A percentile compares a stretch with the other conserved stretches of the same genome.
phyloP scores from a whole-genome alignment of 2,888 invertebrate species.

The Stenurella melanura region DNA sequence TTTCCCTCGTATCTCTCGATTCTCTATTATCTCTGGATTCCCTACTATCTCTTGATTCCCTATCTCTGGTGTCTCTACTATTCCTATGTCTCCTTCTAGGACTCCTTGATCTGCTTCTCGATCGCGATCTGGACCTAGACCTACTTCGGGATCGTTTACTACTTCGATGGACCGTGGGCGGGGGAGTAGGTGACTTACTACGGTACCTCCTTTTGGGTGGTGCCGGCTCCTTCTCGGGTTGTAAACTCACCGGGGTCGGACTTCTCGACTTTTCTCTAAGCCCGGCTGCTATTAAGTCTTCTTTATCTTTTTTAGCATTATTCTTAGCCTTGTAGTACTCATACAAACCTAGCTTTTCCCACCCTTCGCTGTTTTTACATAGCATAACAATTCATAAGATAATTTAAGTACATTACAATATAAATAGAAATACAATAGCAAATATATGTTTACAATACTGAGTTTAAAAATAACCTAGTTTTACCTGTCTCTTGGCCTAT shows the following conservation, averaged over 20 bases:
- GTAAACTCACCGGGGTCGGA: conserved; percentile 85
- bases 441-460: conserved; percentile 30
- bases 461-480: conserved; percentile 50
- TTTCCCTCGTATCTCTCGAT: conserved; percentile 63
- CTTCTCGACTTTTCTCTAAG: conserved; percentile 83
- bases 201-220: conserved; percentile 86
- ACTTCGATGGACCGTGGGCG: conserved; percentile 56
- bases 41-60: conserved; percentile 65
- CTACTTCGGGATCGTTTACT: conserved; percentile 67
- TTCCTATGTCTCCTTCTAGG: conserved; percentile 71
- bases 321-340: conserved; percentile 99
- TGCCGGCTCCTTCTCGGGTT: conserved; percentile 82
- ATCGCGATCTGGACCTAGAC: conserved; percentile 74
- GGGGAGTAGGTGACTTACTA: conserved; percentile 76
- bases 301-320: conserved; percentile 90
- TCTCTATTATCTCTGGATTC: conserved; percentile 66
- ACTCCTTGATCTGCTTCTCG: conserved; percentile 74
- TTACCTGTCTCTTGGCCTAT: conserved; percentile 94
- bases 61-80: conserved; percentile 61
- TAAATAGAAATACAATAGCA: conserved; percentile 23
- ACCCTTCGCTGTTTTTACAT: conserved; percentile 85
- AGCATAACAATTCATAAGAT: conserved; percentile 50
- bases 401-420: conserved; percentile 41
- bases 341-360: conserved; percentile 98
- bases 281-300: conserved; percentile 86